Evolutionary conservation across 2,113 vertebrate genomes (phyloP).

Genomic region (Chaenocephalus aceratus): DNA sequence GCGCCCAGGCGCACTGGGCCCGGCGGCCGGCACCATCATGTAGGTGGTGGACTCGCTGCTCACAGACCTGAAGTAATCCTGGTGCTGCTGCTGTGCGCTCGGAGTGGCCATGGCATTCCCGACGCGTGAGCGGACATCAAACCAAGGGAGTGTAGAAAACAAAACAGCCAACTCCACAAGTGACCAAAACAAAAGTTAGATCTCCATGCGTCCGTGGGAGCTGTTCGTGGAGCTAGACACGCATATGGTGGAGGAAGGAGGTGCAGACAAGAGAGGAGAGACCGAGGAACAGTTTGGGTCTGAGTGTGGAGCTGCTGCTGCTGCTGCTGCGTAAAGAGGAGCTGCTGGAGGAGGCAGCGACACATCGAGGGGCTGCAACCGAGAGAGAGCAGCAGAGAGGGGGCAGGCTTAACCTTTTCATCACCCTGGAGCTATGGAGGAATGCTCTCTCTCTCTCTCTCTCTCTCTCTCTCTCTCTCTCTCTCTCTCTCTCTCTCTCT

Average conservation of each 20-base stretch:
- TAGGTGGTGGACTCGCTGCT: constrained; percentile 88
- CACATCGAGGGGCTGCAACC: constrained; percentile 35
- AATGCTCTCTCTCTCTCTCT: constrained; percentile 47
- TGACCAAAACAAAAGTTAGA: constrained; percentile 35
- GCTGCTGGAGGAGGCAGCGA: constrained; percentile 32
- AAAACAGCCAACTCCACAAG: constrained; percentile 28
- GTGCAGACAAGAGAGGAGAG: neutral
- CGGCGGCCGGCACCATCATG: constrained; percentile 86
- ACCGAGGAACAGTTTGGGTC: constrained; percentile 12
- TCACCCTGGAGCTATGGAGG: constrained; percentile 72
- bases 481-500: constrained; percentile 5
- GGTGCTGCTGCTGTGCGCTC: constrained; percentile 81
- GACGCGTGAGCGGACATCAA: constrained; percentile 71
- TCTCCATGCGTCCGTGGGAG: constrained; percentile 54
- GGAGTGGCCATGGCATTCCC: constrained; percentile 87
- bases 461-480: constrained; percentile 5
- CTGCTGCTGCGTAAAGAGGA: constrained; percentile 17
- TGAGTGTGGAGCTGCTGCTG: constrained; percentile 33
- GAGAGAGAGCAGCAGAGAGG: constrained; percentile 35
- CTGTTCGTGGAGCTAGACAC: no score
- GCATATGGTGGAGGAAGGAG: neutral
- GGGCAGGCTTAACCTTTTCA: constrained; percentile 74
- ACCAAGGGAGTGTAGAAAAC: constrained; percentile 13
- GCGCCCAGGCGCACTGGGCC: constrained; percentile 57
- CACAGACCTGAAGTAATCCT: constrained; percentile 87